Base-by-base conservation (phyloP, 1,140 invertebrate species). In the Sarcophaga peregrina region DNA sequence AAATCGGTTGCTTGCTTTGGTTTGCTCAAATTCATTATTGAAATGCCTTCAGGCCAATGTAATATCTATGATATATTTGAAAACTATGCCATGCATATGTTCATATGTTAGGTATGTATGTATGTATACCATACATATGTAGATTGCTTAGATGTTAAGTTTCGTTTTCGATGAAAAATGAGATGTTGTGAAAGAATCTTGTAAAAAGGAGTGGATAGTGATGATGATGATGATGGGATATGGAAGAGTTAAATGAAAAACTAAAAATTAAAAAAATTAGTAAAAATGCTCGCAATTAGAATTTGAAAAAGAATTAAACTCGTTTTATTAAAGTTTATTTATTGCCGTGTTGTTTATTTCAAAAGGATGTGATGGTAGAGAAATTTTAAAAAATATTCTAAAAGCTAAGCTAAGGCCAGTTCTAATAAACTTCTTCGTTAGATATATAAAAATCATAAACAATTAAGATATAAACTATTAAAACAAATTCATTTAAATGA, bases 21-120 rank as follows among this genome's bases (percentile, higher is more conserved):
- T 78, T 50, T 17, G 75, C 50, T 78, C 47, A 20, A 52, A 8
- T 78, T 78, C 75, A 78, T 78, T 78, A 78, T 78, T 50, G 75
- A 78, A 78, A 78, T 78, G 75, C 75, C 75, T 78, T 78, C 50
- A 50, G 75, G 75, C 75, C 47, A 78, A 78, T 50, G 75, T 78
- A 78, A 78, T 78, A 78, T 78, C 75, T 78, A 78, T 78, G 75
- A 78, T 78, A 78, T 78, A 78, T 78, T 78, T 78, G 75, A 78
- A 78, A 78, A 78, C 75, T 78, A 78, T 78, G 75, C 75, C 48
- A 15, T 20, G 11, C n/a, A 52, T n/a, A 46, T 47, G 68, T 20
- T 45, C 6, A n/a, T 54, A 15, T 54, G n/a, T 11, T 25, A 7
- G 0, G 17, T 25, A 25, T 9, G 8, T 25, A 72, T 25, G 20